Evolutionary conservation across 2,113 vertebrate genomes (phyloP), one percentile per base, ranked within the genome.

Genomic region (Strix uralensis): DNA sequence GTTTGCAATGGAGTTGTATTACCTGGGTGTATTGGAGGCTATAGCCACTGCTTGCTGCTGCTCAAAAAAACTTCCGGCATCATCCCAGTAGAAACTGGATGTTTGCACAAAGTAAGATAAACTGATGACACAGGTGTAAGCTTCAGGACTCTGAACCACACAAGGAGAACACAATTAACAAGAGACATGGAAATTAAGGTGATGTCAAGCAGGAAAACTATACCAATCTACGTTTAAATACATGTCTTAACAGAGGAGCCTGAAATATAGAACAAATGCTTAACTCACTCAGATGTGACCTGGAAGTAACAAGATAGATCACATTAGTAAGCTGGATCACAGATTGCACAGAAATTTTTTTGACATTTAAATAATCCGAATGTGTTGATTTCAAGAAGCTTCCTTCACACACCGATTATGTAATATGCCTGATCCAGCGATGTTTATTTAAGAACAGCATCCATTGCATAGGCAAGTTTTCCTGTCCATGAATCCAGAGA

Each of bases 1-100:
- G 1, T 25, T 90, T 71, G 22, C 46, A 46, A n/a, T 0, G 7
- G 29, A n/a, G 14, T 58, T 2, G 0, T 5, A 6, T 9, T 15
- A 7, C 30, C 4, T 36, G 34, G 4, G 13, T 26, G 42, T 30
- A 19, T 2, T 22, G 18, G 34, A 70, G 21, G 51, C 23, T 54
- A 22, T 22, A 62, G 69, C 23, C 34, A 44, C 49, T 2, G 1
- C 0, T 0, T 26, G 30, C 17, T 17, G 49, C 63, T 77, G 46
- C 63, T 65, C 40, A 52, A 13, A 84, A 63, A 4, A 36, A 3
- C 44, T 44, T 46, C n/a, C 42, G 38, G 63, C 44, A 59, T 14
- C 22, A 7, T 13, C 7, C 42, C n/a, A 15, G 40, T 42, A 42
- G 40, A 42, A 13, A 42, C 32, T 40, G 30, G 46, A 5, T 40